Conservation (phyloP, 2,888 invertebrate species). For the Mamestra brassicae region DNA sequence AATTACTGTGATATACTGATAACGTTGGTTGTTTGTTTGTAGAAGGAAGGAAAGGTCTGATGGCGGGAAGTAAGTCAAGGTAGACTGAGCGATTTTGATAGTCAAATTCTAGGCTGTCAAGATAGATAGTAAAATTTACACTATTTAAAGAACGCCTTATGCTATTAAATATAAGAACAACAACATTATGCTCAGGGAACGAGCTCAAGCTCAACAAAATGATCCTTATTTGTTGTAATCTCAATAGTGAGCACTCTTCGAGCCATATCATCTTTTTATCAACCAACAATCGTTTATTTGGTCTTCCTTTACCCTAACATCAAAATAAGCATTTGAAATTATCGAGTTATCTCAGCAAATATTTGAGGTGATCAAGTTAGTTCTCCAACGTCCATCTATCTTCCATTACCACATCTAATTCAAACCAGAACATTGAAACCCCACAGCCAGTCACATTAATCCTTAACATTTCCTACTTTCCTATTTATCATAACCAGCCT, state of each 20-base stretch:
- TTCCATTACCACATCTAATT: constrained; percentile 6
- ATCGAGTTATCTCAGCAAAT: no score
- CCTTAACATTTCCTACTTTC: constrained; percentile 39
- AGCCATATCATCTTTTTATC: no score
- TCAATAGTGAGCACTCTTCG: no score
- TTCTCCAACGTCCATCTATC: not conserved
- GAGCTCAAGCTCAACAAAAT: no score
- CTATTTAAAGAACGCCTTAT: no score
- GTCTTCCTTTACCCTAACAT: no score
- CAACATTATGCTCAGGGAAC: no score
- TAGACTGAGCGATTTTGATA: not conserved
- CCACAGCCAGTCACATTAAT: constrained; percentile 10
- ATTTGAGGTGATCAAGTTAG: not conserved
- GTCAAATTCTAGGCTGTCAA: not conserved
- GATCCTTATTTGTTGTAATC: no score
- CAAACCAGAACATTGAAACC: constrained; percentile 7
- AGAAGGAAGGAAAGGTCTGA: not conserved
- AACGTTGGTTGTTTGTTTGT: constrained; percentile 22
- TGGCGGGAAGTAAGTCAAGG: not conserved
- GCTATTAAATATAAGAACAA: no score
- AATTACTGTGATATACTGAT: constrained; percentile 54
- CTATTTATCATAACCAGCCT: constrained; percentile 45
- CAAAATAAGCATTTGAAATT: no score
- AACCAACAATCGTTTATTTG: no score
- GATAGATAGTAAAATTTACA: no score